Conservation (phyloP, 1,140 invertebrate genomes). For the Sycophaga agraensis region DNA sequence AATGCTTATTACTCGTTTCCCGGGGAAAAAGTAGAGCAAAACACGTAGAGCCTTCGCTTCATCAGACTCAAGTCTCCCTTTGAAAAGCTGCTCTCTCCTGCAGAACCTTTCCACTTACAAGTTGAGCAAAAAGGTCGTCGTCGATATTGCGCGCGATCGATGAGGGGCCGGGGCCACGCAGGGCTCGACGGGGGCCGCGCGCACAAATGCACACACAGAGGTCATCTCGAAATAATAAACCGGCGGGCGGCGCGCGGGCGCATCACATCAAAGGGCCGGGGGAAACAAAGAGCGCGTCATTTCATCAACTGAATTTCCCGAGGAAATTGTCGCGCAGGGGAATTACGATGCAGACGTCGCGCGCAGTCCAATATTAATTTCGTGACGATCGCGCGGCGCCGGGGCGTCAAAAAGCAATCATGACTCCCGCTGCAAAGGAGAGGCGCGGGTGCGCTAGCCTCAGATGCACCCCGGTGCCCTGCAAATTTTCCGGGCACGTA, state of each 20-base stretch:
- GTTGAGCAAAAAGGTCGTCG: too few relatives aligned
- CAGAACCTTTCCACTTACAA: too few relatives aligned
- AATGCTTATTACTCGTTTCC: too few relatives aligned
- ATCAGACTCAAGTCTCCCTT: too few relatives aligned
- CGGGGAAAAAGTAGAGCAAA: too few relatives aligned
- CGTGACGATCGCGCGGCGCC: neutral
- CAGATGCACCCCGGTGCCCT: neutral
- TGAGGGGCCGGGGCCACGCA: too few relatives aligned
- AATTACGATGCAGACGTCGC: neutral
- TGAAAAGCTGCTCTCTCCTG: too few relatives aligned
- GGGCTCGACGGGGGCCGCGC: too few relatives aligned
- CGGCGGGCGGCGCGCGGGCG: neutral
- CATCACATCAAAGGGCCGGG: slow-evolving; percentile 7
- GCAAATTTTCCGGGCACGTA: neutral
- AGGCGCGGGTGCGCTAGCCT: too few relatives aligned
- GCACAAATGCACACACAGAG: neutral
- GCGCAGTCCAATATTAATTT: slow-evolving; percentile 1
- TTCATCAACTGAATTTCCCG: neutral
- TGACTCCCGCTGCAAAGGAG: neutral
- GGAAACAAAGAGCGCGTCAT: neutral
- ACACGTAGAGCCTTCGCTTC: too few relatives aligned
- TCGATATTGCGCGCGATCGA: too few relatives aligned
- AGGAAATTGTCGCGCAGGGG: neutral
- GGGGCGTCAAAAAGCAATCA: neutral
- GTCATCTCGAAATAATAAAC: neutral